Evolutionary conservation across 2,888 invertebrate species (phyloP).

Genomic region (Caenorhabditis virilis): DNA sequence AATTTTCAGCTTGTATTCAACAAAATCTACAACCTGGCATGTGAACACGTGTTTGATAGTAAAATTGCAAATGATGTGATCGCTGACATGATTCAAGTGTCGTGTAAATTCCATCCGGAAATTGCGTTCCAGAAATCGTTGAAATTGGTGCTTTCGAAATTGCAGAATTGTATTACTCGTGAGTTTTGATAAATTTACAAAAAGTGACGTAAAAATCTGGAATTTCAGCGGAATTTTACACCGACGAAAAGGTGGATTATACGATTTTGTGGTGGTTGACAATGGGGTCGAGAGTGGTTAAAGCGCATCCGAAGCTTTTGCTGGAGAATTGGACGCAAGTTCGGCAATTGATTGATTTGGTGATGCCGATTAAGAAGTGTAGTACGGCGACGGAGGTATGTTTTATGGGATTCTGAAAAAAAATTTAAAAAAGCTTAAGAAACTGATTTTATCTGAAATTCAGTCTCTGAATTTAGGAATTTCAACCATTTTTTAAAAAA

Average conservation of each 20-base stretch:
- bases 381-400: slow-evolving; percentile 68
- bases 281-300: slow-evolving; percentile 72
- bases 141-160: slow-evolving; percentile 45
- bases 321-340: slow-evolving; percentile 73
- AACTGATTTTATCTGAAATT: too few species aligned
- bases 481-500: too few species aligned
- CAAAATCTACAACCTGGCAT: slow-evolving; percentile 78
- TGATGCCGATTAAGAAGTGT: slow-evolving; percentile 77
- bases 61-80: slow-evolving; percentile 83
- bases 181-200: slow-evolving; percentile 6
- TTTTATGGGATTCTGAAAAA: too few species aligned
- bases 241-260: slow-evolving; percentile 56
- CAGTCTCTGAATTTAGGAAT: too few species aligned
- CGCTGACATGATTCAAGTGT: slow-evolving; percentile 77
- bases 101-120: slow-evolving; percentile 68
- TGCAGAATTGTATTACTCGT: slow-evolving; percentile 52
- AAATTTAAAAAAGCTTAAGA: too few species aligned
- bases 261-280: slow-evolving; percentile 64
- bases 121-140: slow-evolving; percentile 61
- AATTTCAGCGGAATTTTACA: slow-evolving; percentile 42
- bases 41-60: slow-evolving; percentile 81
- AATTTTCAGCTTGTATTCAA: slow-evolving; percentile 76
- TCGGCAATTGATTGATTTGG: slow-evolving; percentile 77
- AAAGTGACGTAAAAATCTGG: not conserved
- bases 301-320: slow-evolving; percentile 70